phyloP scores from a whole-genome alignment of 2,113 vertebrate species.

The Philantomba maxwellii region DNA sequence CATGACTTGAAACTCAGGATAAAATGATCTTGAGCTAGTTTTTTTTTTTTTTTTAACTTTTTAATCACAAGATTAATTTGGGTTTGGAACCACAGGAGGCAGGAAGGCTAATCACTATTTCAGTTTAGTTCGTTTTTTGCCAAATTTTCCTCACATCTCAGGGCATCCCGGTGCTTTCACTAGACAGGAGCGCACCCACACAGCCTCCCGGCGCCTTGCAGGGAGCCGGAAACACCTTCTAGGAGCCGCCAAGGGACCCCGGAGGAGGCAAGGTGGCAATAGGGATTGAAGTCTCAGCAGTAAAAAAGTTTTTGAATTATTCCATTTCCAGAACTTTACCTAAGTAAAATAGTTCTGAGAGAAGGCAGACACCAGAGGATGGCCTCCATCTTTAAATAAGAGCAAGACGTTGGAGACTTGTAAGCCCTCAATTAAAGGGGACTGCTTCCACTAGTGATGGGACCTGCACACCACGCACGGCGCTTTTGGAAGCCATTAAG shows the following conservation, averaged over 20 bases:
- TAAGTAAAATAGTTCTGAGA: not conserved
- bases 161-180: not conserved
- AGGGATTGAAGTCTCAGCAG: not conserved
- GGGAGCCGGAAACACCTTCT: not conserved
- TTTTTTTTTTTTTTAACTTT: not conserved
- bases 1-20: not conserved
- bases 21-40: not conserved
- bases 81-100: not conserved
- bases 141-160: not conserved
- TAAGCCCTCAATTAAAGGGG: not conserved
- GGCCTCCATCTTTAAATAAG: not conserved
- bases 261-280: not conserved
- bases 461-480: rapidly evolving
- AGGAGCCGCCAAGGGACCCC: rapidly evolving
- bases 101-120: not conserved
- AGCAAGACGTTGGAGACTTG: not conserved
- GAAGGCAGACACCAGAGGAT: not conserved
- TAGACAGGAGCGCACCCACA: not conserved
- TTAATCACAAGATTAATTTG: not conserved
- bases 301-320: not conserved
- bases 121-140: not conserved
- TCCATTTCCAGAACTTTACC: not conserved
- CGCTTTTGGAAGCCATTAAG: not conserved
- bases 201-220: rapidly evolving
- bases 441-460: not conserved